A percentile compares a stretch with the other conserved stretches of the same genome.
Conservation (phyloP, 1,140 invertebrate species). For the Thalassaphorura encarpata region DNA sequence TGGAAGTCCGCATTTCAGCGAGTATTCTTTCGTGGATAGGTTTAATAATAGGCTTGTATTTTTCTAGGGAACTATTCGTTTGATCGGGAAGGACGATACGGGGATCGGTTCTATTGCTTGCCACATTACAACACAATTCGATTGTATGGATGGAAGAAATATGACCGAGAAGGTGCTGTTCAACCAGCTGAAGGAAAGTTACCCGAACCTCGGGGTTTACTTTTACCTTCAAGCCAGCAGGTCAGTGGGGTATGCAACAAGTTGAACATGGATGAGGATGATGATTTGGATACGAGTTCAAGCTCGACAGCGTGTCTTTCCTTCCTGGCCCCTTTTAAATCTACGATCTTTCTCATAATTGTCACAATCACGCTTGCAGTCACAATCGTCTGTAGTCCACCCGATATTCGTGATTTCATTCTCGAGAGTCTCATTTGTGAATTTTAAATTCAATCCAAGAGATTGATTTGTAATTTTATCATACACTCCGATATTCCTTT, state of each 20-base stretch:
- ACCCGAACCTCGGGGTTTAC: neutral
- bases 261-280: neutral
- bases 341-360: constrained; percentile 16
- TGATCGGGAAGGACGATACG: constrained; percentile 60
- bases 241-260: constrained; percentile 15
- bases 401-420: constrained; percentile 24
- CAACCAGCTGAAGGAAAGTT: neutral
- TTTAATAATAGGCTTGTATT: too few relatives aligned
- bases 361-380: constrained; percentile 14
- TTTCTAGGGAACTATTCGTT: constrained; percentile 57
- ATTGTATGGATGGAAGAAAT: constrained; percentile 33
- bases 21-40: too few relatives aligned
- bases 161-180: constrained; percentile 11
- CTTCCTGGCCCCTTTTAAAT: constrained; percentile 20
- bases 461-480: too few relatives aligned
- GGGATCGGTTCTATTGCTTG: constrained; percentile 65
- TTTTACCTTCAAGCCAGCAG: constrained; percentile 14
- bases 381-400: constrained; percentile 19
- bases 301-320: neutral
- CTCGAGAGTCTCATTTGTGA: constrained; percentile 11
- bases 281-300: neutral
- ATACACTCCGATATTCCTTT: too few relatives aligned
- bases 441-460: neutral
- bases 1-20: too few relatives aligned
- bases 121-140: constrained; percentile 50